Conservation (phyloP, 2,797 vertebrate species). For the Rhinichthys osculus region DNA sequence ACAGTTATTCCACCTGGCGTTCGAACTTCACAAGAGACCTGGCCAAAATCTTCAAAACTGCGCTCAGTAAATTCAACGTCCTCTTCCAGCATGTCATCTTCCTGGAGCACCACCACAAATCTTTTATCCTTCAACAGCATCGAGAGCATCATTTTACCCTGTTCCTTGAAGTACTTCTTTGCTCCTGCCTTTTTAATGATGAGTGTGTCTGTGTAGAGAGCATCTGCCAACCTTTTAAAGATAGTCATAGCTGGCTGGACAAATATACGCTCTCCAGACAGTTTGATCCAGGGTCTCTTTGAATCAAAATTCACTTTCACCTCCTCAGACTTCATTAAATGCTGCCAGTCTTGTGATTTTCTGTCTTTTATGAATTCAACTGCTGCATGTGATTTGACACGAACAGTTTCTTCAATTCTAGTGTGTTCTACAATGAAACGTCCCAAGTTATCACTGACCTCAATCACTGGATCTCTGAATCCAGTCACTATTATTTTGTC, state of each 20-base stretch:
- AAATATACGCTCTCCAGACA: conserved; percentile 76
- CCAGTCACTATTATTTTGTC: conserved; percentile 76
- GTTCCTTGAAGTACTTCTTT: conserved; percentile 78
- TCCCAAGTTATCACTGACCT: conserved; percentile 67
- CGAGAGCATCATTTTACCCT: conserved; percentile 57
- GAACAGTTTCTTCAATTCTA: conserved; percentile 67
- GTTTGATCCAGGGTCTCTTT: conserved; percentile 67
- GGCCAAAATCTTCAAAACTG: neutral
- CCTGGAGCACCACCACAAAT: conserved; percentile 79
- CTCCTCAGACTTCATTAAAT: conserved; percentile 58
- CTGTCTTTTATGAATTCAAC: conserved; percentile 76
- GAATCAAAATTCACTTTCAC: conserved; percentile 69
- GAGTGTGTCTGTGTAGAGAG: conserved; percentile 68
- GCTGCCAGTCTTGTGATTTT: conserved; percentile 62
- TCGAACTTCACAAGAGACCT: conserved; percentile 57
- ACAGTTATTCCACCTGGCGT: conserved; percentile 74
- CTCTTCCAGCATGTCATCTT: conserved; percentile 57
- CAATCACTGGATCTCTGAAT: conserved; percentile 71
- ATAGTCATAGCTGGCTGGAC: conserved; percentile 65
- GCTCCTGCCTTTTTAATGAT: conserved; percentile 83
- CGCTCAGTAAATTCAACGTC: conserved; percentile 7
- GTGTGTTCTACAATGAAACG: conserved; percentile 77
- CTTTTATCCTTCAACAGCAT: conserved; percentile 64
- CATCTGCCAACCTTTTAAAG: conserved; percentile 61
- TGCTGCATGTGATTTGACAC: conserved; percentile 63